Evolutionary conservation across 2,113 vertebrate genomes (phyloP).

Genomic region (Mus pahari): DNA sequence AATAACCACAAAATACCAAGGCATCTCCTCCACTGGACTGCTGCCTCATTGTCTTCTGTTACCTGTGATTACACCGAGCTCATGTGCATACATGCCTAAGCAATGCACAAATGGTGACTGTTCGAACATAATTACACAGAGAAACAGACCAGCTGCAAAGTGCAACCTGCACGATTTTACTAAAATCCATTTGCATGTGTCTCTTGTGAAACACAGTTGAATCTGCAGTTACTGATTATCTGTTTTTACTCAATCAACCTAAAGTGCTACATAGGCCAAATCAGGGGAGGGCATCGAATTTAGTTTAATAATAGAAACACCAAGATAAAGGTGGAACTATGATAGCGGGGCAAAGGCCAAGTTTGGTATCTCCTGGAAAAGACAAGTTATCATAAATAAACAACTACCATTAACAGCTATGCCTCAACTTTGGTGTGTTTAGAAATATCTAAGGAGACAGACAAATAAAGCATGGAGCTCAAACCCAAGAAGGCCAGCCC

Average conservation of each 20-base stretch:
- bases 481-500: neutral
- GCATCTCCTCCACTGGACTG: neutral
- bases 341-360: neutral
- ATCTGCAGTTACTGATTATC: slow-evolving; percentile 43
- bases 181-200: neutral
- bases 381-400: slow-evolving; percentile 17
- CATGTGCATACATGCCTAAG: neutral
- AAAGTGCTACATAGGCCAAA: neutral
- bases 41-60: neutral
- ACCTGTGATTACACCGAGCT: slow-evolving; percentile 34
- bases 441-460: neutral
- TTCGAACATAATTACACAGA: slow-evolving; percentile 23
- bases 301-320: slow-evolving; percentile 41
- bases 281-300: neutral
- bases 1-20: neutral
- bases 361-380: neutral
- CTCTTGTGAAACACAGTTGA: neutral
- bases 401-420: neutral
- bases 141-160: neutral
- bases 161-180: slow-evolving; percentile 16
- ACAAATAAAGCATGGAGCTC: neutral
- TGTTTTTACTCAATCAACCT: neutral
- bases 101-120: neutral
- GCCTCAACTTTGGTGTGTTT: neutral
- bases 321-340: neutral